Evolutionary conservation across 2,113 vertebrate genomes (phyloP), one percentile per base, ranked within the genome.

Genomic region (Hemibagrus wyckioides): DNA sequence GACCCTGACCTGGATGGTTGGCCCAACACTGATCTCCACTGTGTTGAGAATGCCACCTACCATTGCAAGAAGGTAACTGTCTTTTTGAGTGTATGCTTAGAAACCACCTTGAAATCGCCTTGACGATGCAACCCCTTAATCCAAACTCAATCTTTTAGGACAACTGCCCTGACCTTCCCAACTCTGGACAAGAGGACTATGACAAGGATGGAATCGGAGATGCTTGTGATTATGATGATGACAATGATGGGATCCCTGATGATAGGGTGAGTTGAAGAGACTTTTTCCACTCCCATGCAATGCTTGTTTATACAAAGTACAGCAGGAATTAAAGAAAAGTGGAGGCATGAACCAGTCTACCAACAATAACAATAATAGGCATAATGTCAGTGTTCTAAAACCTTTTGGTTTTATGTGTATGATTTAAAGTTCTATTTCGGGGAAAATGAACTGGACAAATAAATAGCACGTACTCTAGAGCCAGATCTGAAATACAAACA

Each of bases 161-260:
- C 92, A 99, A 99, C 86, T 99, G 98, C 90, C 98, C 97, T 85
- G 96, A 93, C 90, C 96, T 99, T 86, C 98, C 98, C 88, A 99
- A 99, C 93, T 99, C 98, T 36, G 98, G 98, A 7, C 98, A 99
- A 91, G 98, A 99, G 94, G 98, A 99, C 93, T 96, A 99, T 7
- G 98, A 99, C 94, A 99, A 97, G 91, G 98, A 99, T 86, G 98
- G 98, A 80, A 94, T 96, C 54, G 98, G 98, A 23, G 98, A 99
- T 91, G 98, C 98, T 92, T 99, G 98, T 91, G 98, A 99, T 90
- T 90, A 73, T 0, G 98, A 99, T 80, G 98, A 99, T 84, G 98
- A 99, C 83, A 97, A 99, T 54, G 98, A 99, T 91, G 93, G 96
- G 84, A 98, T 99, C 91, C 95, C 96, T 91, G 98, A 99, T 93